Conservation (phyloP, 2,888 invertebrate species). For the Ptychoptera contaminata region DNA sequence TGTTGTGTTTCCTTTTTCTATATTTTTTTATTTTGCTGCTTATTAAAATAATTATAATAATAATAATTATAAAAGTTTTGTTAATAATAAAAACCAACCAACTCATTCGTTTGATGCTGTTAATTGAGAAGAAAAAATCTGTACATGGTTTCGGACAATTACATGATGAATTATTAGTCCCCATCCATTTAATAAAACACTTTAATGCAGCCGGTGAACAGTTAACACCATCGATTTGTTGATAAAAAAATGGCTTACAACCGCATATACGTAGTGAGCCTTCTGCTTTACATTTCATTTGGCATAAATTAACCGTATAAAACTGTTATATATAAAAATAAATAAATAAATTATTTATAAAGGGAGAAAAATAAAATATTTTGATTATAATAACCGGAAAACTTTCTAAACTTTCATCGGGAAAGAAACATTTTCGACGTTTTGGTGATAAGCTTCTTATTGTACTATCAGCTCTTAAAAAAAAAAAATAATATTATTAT, state of each 20-base stretch:
- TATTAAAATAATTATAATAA: too few relatives aligned
- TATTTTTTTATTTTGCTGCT: too few relatives aligned
- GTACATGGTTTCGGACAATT: constrained; percentile 26
- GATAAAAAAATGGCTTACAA: constrained; percentile 33
- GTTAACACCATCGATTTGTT: constrained; percentile 17
- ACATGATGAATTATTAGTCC: constrained; percentile 19
- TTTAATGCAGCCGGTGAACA: constrained; percentile 25
- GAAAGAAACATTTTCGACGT: constrained; percentile 36
- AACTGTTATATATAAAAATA: background rate
- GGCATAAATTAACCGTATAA: constrained; percentile 31
- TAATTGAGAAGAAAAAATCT: constrained; percentile 10
- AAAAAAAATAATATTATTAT: background rate
- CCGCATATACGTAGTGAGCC: constrained; percentile 28
- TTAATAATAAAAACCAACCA: background rate
- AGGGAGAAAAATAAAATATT: background rate
- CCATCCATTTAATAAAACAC: constrained; percentile 28
- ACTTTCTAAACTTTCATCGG: constrained; percentile 31
- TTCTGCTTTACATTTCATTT: constrained; percentile 29
- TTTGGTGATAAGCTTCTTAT: constrained; percentile 27
- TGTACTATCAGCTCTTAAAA: constrained; percentile 11
- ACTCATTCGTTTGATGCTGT: background rate
- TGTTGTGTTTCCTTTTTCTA: too few relatives aligned
- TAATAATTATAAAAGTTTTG: background rate
- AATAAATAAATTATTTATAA: background rate
- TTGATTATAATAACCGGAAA: constrained; percentile 22